Evolutionary conservation across 2,888 invertebrate genomes (phyloP).

Genomic region (Chaitophorus viminalis): DNA sequence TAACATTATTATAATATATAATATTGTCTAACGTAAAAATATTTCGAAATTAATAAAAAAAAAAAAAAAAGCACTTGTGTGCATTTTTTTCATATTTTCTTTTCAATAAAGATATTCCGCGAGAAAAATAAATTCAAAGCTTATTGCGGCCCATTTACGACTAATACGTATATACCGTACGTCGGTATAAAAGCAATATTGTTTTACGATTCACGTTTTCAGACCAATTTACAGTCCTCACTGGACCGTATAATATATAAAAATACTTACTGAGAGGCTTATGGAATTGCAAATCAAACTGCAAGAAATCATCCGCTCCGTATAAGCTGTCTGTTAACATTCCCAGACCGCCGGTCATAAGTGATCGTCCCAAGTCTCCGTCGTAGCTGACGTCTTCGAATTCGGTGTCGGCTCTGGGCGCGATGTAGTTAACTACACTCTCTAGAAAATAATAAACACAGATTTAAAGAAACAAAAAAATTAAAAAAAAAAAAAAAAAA

Average conservation of each 20-base stretch:
- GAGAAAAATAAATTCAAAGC: not conserved
- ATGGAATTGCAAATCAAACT: slow-evolving; percentile 58
- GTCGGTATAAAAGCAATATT: not conserved
- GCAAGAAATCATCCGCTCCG: slow-evolving; percentile 69
- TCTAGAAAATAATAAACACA: slow-evolving; percentile 69
- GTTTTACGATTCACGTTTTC: not conserved
- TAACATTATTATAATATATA: too few species aligned
- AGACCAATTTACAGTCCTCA: not conserved
- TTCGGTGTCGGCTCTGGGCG: slow-evolving; percentile 75
- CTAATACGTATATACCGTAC: not conserved
- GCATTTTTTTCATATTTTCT: not conserved
- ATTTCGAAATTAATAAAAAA: not conserved
- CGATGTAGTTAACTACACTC: slow-evolving; percentile 75
- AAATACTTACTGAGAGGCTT: slow-evolving; percentile 53
- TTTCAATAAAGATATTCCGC: not conserved
- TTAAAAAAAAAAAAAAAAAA: not conserved
- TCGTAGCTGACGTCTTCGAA: slow-evolving; percentile 86
- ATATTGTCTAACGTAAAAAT: not conserved
- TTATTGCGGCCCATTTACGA: not conserved
- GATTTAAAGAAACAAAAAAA: too few species aligned
- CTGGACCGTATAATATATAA: not conserved
- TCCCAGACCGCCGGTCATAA: slow-evolving; percentile 78
- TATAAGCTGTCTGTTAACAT: slow-evolving; percentile 82
- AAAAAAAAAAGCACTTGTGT: too few species aligned
- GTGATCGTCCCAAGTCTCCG: slow-evolving; percentile 72